Evolutionary conservation across 1,140 invertebrate species (phyloP).

Genomic region (Pseudomyrmex flavicornis): DNA sequence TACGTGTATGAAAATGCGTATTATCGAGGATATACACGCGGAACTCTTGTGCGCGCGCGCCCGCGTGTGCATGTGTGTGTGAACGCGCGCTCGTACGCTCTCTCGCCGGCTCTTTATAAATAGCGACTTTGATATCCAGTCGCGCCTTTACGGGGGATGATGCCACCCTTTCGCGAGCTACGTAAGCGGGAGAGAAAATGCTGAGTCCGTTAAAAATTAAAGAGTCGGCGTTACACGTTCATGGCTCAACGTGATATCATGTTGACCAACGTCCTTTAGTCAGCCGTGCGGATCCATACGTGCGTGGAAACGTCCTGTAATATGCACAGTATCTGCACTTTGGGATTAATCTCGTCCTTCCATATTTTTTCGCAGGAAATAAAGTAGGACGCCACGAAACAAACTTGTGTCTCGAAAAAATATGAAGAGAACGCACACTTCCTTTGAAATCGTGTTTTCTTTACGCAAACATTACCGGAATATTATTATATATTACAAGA

Average conservation of each 20-base stretch:
- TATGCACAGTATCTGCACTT: constrained; percentile 60
- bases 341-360: constrained; percentile 58
- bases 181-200: constrained; percentile 60
- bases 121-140: constrained; percentile 84
- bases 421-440: neutral
- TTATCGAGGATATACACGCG: constrained; percentile 59
- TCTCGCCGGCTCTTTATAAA: constrained; percentile 80
- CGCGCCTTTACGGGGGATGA: constrained; percentile 74
- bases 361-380: constrained; percentile 41
- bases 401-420: constrained; percentile 42
- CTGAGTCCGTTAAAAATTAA: constrained; percentile 80
- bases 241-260: constrained; percentile 64
- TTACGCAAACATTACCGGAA: neutral
- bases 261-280: constrained; percentile 71
- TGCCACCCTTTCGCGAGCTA: constrained; percentile 65
- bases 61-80: constrained; percentile 45
- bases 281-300: constrained; percentile 62
- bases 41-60: constrained; percentile 48
- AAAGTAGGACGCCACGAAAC: constrained; percentile 56
- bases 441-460: constrained; percentile 45
- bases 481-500: neutral
- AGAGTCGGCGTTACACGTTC: constrained; percentile 78
- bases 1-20: constrained; percentile 69
- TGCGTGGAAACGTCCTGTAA: constrained; percentile 59
- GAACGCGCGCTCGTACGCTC: constrained; percentile 38